Base-by-base conservation (phyloP, 2,888 invertebrate genomes). In the Prosapia bicincta region DNA sequence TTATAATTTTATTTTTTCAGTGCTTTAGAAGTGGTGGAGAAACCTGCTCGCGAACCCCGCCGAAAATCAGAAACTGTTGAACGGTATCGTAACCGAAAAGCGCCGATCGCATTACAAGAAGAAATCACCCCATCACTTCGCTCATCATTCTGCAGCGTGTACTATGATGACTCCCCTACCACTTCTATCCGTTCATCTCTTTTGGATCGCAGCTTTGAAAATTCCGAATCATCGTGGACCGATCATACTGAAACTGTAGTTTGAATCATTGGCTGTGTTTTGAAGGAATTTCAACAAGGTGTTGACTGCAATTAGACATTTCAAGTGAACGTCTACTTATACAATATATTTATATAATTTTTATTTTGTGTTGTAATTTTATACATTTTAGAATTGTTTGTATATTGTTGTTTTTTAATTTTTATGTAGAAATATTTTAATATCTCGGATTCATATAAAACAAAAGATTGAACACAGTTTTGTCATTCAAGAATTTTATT, bases 41-140 rank as follows among this genome's bases (percentile, higher is more conserved):
- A 26, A n/a, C 25, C 26, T n/a, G 15, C 25, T 25, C 67, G 65
- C 26, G 72, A 20, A 23, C 25, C 67, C 26, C 25, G 69, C 20
- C 72, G 72, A 32, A 76, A 65, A 23, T 74, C 76, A n/a, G 70
- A 66, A 10, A 71, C 76, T 0, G 76, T 76, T 0, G 66, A 74
- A 13, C 70, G 74, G 10, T 76, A 69, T 54, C 73, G 76, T 26
- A 73, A 69, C 54, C 75, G 75, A 0, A 69, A 74, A 26, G 83
- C 83, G 38, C 83, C 83, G 0, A 79, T 83, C 67, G 83, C 83
- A 13, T 78, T 79, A 28, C 81, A 80, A 26, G 83, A 83, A 76
- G 83, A 83, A 71, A 78, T 83, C 67, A 82, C 83, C 7, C 83
- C 83, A 26, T 83, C 83, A 1, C 79, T 83, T 23, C 80, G 82